Evolutionary conservation across 2,888 invertebrate genomes (phyloP).

Genomic region (Limnephilus auricula): DNA sequence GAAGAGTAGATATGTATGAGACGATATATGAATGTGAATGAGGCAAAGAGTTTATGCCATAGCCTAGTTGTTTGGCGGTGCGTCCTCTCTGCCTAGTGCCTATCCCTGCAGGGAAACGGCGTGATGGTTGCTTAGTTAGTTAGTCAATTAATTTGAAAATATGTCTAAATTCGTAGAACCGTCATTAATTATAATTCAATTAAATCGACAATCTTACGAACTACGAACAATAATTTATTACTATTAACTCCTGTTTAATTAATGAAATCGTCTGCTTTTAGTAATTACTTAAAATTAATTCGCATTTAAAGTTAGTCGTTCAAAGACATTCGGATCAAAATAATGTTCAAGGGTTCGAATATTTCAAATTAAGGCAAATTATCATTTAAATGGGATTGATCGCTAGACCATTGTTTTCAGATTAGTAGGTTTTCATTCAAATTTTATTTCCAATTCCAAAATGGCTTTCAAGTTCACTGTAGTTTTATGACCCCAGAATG

Average conservation of each 20-base stretch:
- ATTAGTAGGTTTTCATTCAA: slow-evolving; percentile 21
- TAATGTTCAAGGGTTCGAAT: not conserved
- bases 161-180: too few species aligned
- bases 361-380: not conserved
- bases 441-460: slow-evolving; percentile 35
- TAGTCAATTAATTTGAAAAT: too few species aligned
- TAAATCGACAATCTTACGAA: not conserved
- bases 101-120: too few species aligned
- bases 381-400: not conserved
- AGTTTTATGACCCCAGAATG: too few species aligned
- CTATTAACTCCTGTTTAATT: not conserved
- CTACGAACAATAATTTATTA: not conserved
- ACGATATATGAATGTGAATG: too few species aligned
- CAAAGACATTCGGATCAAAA: not conserved
- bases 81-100: too few species aligned
- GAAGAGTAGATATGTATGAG: too few species aligned
- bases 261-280: not conserved
- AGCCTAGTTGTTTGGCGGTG: too few species aligned
- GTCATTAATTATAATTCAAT: not conserved
- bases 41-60: too few species aligned
- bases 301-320: not conserved
- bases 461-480: not conserved
- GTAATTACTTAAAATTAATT: not conserved
- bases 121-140: too few species aligned
- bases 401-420: not conserved